Conservation (phyloP, 1,140 invertebrate species). For the Solen grandis region DNA sequence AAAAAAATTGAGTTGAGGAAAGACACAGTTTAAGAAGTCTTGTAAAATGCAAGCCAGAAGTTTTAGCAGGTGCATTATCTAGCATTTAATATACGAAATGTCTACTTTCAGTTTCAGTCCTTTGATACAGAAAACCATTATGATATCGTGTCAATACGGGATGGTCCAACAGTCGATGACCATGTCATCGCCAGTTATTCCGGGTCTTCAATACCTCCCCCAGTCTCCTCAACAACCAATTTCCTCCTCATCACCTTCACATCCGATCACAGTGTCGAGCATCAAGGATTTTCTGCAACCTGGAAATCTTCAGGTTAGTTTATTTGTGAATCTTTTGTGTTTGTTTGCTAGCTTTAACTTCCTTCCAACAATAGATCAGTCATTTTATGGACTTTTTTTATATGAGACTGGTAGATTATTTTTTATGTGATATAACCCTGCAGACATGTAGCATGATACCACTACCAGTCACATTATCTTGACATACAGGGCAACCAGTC, state of each 20-base stretch:
- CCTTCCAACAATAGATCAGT: not conserved
- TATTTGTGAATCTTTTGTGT: not conserved
- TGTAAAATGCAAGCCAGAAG: too few relatives aligned
- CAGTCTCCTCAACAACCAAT: conserved; percentile 25
- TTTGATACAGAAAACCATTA: conserved; percentile 39
- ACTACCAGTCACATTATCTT: not conserved
- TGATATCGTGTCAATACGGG: conserved; percentile 25
- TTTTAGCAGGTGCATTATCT: too few relatives aligned
- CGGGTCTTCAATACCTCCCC: not conserved
- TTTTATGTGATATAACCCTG: too few relatives aligned
- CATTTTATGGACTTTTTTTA: not conserved
- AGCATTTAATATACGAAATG: too few relatives aligned
- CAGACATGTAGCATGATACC: not conserved
- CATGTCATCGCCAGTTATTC: not conserved
- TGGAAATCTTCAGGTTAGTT: conserved; percentile 12
- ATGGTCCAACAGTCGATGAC: conserved; percentile 19
- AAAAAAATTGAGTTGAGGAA: too few relatives aligned
- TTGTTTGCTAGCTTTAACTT: not conserved
- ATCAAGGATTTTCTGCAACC: not conserved
- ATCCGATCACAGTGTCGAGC: conserved; percentile 25
- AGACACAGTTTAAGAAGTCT: too few relatives aligned
- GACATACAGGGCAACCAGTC: not conserved
- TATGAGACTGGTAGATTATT: too few relatives aligned
- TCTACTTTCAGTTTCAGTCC: conserved; percentile 30
- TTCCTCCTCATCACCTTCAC: conserved; percentile 36